phyloP scores from a whole-genome alignment of 2,113 vertebrate species.

The Cryptoleucopteryx plumbea region DNA sequence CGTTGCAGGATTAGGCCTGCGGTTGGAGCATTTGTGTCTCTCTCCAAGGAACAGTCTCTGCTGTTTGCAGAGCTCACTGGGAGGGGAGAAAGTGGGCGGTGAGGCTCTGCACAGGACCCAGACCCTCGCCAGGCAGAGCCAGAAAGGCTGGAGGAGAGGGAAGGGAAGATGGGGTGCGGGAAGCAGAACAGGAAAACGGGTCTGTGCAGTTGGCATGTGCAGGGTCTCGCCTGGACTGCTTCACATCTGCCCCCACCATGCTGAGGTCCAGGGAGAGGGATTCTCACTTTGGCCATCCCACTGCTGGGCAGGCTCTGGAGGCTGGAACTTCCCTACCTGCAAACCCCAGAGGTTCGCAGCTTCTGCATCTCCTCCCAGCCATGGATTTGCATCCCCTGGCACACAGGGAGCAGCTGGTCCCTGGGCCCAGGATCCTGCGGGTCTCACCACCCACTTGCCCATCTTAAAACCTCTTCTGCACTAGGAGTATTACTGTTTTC shows the following conservation, averaged over 20 bases:
- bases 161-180: fast-evolving
- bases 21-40: background rate
- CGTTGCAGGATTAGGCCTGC: background rate
- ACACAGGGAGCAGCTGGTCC: background rate
- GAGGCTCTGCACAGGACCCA: background rate
- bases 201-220: fast-evolving
- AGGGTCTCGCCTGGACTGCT: background rate
- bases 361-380: background rate
- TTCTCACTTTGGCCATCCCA: background rate
- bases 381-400: background rate
- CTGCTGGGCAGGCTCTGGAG: background rate
- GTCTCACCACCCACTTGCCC: background rate
- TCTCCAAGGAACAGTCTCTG: background rate
- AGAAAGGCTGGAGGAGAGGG: background rate
- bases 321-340: background rate
- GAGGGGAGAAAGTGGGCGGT: background rate
- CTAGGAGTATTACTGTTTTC: background rate
- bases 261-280: background rate
- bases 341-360: background rate
- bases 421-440: background rate
- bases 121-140: background rate
- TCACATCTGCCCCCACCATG: fast-evolving
- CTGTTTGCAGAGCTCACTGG: background rate
- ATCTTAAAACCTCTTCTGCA: background rate
- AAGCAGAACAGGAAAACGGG: background rate